These are phyloP conservation scores for Drosophila pegasa DNA, from an alignment of 2,888 invertebrate genomes.

Conservation along the genomic window DNA sequence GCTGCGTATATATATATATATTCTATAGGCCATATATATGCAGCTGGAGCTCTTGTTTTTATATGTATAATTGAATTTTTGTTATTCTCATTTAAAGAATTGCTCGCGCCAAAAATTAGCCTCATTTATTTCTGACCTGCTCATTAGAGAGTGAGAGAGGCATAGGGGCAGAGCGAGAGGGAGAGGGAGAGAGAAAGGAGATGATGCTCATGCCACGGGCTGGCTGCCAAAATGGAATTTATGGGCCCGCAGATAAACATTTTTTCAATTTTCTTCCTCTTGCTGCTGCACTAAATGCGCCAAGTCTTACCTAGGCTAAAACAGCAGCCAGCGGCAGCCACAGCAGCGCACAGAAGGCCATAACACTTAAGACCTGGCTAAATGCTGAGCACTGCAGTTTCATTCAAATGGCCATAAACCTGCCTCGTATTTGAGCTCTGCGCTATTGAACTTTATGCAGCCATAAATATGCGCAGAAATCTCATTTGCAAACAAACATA, in stretches of 20 bases:
- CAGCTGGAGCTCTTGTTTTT: constrained; percentile 14
- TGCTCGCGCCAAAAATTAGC: constrained; percentile 60
- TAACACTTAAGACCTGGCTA: constrained; percentile 42
- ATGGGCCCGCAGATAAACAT: constrained; percentile 65
- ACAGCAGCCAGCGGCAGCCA: constrained; percentile 11
- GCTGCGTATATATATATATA: constrained; percentile 2
- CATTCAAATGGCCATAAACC: constrained; percentile 34
- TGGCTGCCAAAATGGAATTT: constrained; percentile 65
- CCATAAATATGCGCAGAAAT: constrained; percentile 5
- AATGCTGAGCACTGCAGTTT: constrained; percentile 21
- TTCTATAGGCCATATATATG: constrained; percentile 53
- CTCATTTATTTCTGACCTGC: constrained; percentile 65
- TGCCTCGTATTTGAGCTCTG: constrained; percentile 9
- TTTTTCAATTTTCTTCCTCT: constrained; percentile 36
- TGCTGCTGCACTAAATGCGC: constrained; percentile 63
- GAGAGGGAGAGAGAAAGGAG: not conserved
- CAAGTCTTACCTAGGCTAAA: constrained; percentile 49
- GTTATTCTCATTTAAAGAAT: constrained; percentile 32
- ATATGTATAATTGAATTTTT: constrained; percentile 15
- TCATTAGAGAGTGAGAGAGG: constrained; percentile 53
- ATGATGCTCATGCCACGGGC: constrained; percentile 4
- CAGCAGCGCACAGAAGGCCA: constrained; percentile 18
- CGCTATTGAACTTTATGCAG: constrained; percentile 4
- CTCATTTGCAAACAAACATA: constrained; percentile 1
- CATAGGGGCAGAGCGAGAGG: constrained; percentile 1